A percentile compares a stretch with the other conserved stretches of the same genome.
phyloP scores from a whole-genome alignment of 2,113 vertebrate genomes.

The Stigmatopora nigra region DNA sequence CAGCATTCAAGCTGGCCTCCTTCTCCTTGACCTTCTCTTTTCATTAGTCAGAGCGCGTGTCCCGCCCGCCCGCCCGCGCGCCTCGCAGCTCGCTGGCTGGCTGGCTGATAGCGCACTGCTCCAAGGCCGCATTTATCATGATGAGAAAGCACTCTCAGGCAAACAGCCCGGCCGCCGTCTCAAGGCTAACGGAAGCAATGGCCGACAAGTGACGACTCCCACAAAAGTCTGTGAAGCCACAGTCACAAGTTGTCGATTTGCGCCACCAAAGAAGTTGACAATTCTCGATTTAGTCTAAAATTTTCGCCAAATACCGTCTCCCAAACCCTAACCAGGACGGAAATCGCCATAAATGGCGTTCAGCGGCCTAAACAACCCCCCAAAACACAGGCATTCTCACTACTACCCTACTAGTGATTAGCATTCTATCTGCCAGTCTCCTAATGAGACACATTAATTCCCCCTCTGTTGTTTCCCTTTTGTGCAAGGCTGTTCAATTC shows the following conservation, averaged over 20 bases:
- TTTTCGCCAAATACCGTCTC: too few species aligned
- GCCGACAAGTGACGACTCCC: constrained; percentile 65
- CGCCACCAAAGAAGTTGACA: constrained; percentile 38
- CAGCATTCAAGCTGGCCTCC: constrained; percentile 21
- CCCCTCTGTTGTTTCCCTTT: constrained; percentile 1
- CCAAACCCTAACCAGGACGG: too few species aligned
- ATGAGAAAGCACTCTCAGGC: constrained; percentile 67
- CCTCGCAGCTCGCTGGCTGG: constrained; percentile 38
- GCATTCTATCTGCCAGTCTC: constrained; percentile 25
- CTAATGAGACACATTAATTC: constrained; percentile 3
- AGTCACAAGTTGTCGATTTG: constrained; percentile 51
- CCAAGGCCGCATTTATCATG: constrained; percentile 69
- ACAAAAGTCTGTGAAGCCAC: constrained; percentile 41
- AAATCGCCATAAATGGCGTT: too few species aligned
- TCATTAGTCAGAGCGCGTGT: constrained; percentile 71
- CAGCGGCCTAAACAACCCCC: constrained; percentile 17
- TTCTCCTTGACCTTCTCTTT: constrained; percentile 68
- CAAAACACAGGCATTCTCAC: constrained; percentile 27
- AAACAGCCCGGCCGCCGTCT: constrained; percentile 63
- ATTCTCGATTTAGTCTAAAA: too few species aligned
- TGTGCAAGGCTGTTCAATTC: constrained; percentile 27
- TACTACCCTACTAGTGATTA: constrained; percentile 38
- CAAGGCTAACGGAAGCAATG: constrained; percentile 60
- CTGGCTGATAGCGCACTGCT: constrained; percentile 64
- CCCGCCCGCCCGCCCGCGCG: too few species aligned